Evolutionary conservation across 1,140 invertebrate genomes (phyloP).

Genomic region (Schlechtendalia chinensis): DNA sequence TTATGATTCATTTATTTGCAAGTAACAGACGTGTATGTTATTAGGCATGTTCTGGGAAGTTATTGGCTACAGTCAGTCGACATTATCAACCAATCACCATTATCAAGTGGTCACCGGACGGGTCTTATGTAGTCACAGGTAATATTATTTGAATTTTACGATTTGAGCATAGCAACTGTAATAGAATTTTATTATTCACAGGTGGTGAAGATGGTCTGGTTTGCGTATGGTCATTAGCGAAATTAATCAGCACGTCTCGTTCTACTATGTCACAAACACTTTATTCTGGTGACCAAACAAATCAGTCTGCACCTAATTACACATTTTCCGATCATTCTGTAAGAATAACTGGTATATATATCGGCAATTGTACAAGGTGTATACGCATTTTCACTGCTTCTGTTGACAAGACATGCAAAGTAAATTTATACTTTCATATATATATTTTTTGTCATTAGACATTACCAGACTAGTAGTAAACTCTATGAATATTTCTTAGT

Average conservation of each 20-base stretch:
- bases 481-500: too few species aligned
- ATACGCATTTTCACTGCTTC: conserved; percentile 74
- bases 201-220: conserved; percentile 83
- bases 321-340: conserved; percentile 73
- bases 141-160: background rate
- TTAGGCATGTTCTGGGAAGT: conserved; percentile 66
- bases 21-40: background rate
- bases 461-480: too few species aligned
- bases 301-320: conserved; percentile 64
- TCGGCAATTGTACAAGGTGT: conserved; percentile 61
- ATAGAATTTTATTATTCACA: background rate
- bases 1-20: too few species aligned
- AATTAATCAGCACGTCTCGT: conserved; percentile 48
- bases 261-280: conserved; percentile 54
- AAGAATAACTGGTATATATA: conserved; percentile 58
- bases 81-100: conserved; percentile 79
- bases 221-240: conserved; percentile 66
- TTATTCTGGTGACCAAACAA: conserved; percentile 58
- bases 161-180: too few species aligned
- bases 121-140: conserved; percentile 67
- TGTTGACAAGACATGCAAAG: conserved; percentile 74
- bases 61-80: conserved; percentile 68
- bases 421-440: conserved; percentile 21
- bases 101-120: conserved; percentile 72
- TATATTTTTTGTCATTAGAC: background rate